These are phyloP conservation scores for Kryptolebias marmoratus DNA, from an alignment of 2,113 vertebrate genomes.

Conservation along the genomic window DNA sequence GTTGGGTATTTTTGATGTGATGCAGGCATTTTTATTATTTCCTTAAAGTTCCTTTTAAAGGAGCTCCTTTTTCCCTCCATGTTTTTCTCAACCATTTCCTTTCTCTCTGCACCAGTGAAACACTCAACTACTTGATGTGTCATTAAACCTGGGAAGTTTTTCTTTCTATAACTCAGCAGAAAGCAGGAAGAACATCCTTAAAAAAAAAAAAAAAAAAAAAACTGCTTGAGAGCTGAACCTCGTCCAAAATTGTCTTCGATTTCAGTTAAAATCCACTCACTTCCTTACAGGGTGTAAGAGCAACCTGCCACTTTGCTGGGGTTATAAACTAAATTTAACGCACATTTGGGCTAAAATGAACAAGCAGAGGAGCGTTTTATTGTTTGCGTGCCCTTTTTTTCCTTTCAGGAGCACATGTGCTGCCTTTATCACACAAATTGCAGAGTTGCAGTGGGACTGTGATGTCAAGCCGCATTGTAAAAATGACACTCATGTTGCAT, in stretches of 20 bases:
- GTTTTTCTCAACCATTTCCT: background rate
- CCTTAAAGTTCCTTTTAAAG: background rate
- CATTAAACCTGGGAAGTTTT: constrained; percentile 14
- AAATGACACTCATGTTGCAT: constrained; percentile 60
- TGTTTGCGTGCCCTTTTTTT: constrained; percentile 47
- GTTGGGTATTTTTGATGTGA: no score
- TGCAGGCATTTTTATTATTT: no score
- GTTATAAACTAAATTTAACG: constrained; percentile 63
- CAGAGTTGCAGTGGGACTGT: constrained; percentile 63
- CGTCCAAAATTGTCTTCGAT: constrained; percentile 23
- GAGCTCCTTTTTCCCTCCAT: background rate
- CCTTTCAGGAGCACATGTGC: constrained; percentile 27
- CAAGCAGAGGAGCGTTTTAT: constrained; percentile 36
- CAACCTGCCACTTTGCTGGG: constrained; percentile 42
- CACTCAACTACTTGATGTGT: constrained; percentile 4
- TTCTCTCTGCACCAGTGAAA: constrained; percentile 19
- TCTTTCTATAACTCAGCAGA: constrained; percentile 41
- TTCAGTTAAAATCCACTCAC: constrained; percentile 28
- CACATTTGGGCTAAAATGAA: constrained; percentile 56
- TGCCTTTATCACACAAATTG: constrained; percentile 72
- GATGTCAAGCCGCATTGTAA: constrained; percentile 58
- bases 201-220: background rate
- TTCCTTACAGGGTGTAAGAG: constrained; percentile 37
- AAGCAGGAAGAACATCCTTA: constrained; percentile 18
- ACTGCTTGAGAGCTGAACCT: constrained; percentile 13